Evolutionary conservation across 2,113 vertebrate genomes (phyloP), one percentile per base, ranked within the genome.

Genomic region (Tiliqua scincoides): DNA sequence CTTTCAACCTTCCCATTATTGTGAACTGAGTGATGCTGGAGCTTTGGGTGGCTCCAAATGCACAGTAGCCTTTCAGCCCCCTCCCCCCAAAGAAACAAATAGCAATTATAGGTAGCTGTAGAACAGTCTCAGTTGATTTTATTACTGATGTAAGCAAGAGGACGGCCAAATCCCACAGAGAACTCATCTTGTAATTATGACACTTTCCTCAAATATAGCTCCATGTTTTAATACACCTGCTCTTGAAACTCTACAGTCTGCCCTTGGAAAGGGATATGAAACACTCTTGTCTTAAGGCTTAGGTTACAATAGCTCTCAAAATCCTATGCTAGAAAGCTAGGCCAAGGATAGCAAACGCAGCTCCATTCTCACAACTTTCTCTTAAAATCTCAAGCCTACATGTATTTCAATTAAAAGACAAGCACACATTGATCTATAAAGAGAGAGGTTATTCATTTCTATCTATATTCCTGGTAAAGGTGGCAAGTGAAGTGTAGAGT

Each of bases 271-370:
- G 6, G 27, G 32, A 4, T 48, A 62, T 20, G 81, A 84, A 78
- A 18, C 43, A 48, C 83, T 86, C 20, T 65, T 72, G 57, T 83
- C 86, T 78, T 89, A 87, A 63, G 59, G 72, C 9, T 73, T 76
- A 40, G 84, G 4, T 76, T 85, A n/a, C 0, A 0, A 59, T 70
- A 77, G 71, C 83, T 23, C 61, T 91, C 61, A 79, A 87, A 85
- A 23, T 23, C 32, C 43, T 83, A 7, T 57, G 25, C 63, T 86
- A 54, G 52, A 20, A 79, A 82, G 15, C 77, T 68, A 68, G 70
- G 35, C 10, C 54, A 90, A 79, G 30, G 80, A 30, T 80, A 72
- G 70, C 37, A 83, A 83, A 85, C 2, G 67, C 79, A 89, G 35
- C 86, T 82, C 48, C 85, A 82, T 25, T 27, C 43, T 0, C 82